Base-by-base conservation (phyloP, 2,888 invertebrate species). In the Epirrhoe tristata region DNA sequence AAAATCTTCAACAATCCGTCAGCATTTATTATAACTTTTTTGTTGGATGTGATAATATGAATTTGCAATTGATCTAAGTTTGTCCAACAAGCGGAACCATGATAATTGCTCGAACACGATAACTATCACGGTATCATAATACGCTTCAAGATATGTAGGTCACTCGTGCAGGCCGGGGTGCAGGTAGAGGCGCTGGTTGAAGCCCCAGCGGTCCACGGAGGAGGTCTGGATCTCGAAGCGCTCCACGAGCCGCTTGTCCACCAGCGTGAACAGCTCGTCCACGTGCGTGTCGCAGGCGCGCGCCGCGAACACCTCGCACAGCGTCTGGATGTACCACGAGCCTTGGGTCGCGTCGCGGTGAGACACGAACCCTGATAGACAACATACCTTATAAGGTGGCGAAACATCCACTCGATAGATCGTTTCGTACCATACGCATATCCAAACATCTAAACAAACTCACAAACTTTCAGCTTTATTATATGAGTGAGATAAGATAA, bases 291-390 rank as follows among this genome's bases (percentile, higher is more conserved):
- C 89, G 83, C 95, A 94, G 12, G 96, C 96, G 81, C 95, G 92
- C 73, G 91, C 87, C 72, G 95, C 95, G 84, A 96, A 95, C 75
- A 95, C 93, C 74, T 94, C 85, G 85, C 96, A 96, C 76, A 97
- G 88, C 70, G 92, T 92, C 84, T 95, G 95, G 76, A 97, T 95
- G 86, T 96, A 96, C 96, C 96, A 96, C 52, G 96, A 95, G 24
- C 97, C 96, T 6, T 77, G 74, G 32, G 83, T 71, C 5, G 83
- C 78, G 86, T 96, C 95, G 64, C 96, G 94, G 80, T 94, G 92
- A 0, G 96, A 95, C 73, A 91, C 91, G 79, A 91, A 94, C 4
- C 95, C 95, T 95, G 81, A 36, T 6, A 0, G 36, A 36, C 36
- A 36, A 3, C 5, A 36, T 5, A 3, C 1, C 36, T 8, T 36